Conservation (phyloP, 1,140 invertebrate species). For the Drosophila grimshawi region DNA sequence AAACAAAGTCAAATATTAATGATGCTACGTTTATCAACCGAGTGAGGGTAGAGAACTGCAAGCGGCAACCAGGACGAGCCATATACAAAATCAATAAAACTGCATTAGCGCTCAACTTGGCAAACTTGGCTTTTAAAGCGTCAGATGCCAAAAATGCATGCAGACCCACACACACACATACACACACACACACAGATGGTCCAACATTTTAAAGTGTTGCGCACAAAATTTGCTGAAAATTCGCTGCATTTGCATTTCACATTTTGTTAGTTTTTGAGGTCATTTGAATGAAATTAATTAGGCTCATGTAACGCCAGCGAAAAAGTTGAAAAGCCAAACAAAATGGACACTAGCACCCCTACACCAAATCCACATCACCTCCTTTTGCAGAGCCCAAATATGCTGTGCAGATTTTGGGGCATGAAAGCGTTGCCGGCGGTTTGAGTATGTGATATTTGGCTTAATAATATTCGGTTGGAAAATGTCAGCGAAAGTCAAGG, state of each 20-base stretch:
- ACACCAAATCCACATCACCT: too few species aligned
- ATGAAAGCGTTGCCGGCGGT: constrained; percentile 13
- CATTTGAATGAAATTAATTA: constrained; percentile 74
- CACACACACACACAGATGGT: not conserved
- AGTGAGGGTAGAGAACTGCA: constrained; percentile 7
- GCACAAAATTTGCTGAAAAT: constrained; percentile 36
- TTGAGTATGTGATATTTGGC: constrained; percentile 56
- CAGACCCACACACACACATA: constrained; percentile 10
- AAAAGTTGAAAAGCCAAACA: constrained; percentile 60
- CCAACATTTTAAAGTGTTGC: constrained; percentile 39
- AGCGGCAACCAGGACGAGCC: not conserved
- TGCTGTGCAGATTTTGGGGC: constrained; percentile 7
- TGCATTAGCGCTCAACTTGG: constrained; percentile 27
- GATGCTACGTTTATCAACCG: constrained; percentile 59
- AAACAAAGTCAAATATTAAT: constrained; percentile 61
- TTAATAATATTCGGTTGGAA: constrained; percentile 49
- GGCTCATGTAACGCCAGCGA: constrained; percentile 59
- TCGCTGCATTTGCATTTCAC: constrained; percentile 52
- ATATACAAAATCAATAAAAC: constrained; percentile 60
- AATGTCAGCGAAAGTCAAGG: constrained; percentile 68
- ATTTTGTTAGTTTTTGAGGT: constrained; percentile 51
- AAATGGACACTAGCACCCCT: constrained; percentile 21
- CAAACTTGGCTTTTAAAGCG: constrained; percentile 16
- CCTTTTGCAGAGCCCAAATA: not conserved
- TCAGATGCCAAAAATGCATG: constrained; percentile 29